Conservation (phyloP, 2,888 invertebrate genomes). For the Eurytoma adleriae region DNA sequence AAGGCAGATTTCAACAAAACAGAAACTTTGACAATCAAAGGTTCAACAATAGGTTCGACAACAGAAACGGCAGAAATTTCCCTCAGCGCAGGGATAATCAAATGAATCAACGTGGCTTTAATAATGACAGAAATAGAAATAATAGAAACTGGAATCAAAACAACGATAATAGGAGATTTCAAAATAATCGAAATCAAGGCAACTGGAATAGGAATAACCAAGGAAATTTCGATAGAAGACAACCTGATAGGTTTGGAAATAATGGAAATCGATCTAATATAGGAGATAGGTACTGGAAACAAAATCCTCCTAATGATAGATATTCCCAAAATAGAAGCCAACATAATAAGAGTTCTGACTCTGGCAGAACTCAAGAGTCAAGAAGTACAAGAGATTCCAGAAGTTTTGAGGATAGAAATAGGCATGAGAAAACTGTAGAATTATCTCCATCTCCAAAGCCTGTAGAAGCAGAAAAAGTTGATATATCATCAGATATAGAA, state of each 20-base stretch:
- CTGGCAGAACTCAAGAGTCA: constrained; percentile 41
- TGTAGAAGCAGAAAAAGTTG: constrained; percentile 43
- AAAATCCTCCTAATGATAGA: constrained; percentile 50
- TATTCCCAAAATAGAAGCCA: constrained; percentile 49
- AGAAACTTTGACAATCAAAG: constrained; percentile 56
- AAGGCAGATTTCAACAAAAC: constrained; percentile 56
- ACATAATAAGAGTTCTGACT: constrained; percentile 46
- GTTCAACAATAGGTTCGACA: constrained; percentile 58
- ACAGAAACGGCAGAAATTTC: constrained; percentile 58
- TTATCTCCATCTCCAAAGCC: constrained; percentile 50
- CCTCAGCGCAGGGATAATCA: constrained; percentile 58
- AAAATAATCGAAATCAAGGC: constrained; percentile 53
- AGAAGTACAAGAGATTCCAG: constrained; percentile 40
- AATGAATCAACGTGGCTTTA: constrained; percentile 55
- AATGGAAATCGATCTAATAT: constrained; percentile 45
- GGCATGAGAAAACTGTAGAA: constrained; percentile 46
- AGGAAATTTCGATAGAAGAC: constrained; percentile 56
- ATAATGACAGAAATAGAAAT: constrained; percentile 56
- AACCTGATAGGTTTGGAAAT: constrained; percentile 42
- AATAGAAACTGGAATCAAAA: constrained; percentile 55
- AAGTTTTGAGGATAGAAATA: constrained; percentile 39
- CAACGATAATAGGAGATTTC: constrained; percentile 57
- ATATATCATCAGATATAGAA: constrained; percentile 46
- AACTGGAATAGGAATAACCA: constrained; percentile 56
- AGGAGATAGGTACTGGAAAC: constrained; percentile 53